Percentiles rank a stretch among this genome's conserved stretches.
Conservation (phyloP, 2,113 vertebrate species). For the Accipiter cooperii region DNA sequence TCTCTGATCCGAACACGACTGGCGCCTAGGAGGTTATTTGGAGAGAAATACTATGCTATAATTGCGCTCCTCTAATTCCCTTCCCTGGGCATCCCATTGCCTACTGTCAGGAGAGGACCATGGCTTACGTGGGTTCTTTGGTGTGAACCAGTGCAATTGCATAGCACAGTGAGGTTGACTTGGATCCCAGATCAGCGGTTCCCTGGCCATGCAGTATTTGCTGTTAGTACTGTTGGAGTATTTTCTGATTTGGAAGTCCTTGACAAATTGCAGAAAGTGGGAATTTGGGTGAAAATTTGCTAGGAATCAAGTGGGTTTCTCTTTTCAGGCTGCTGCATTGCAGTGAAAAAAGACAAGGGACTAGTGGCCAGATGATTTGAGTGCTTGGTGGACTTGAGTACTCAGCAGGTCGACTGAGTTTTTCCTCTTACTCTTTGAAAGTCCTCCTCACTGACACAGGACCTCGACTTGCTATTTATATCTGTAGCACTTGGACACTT, state of each 20-base stretch:
- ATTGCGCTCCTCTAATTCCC: neutral
- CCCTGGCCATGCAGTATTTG: neutral
- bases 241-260: neutral
- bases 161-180: neutral
- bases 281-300: neutral
- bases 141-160: neutral
- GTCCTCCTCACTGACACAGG: neutral
- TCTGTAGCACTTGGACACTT: neutral
- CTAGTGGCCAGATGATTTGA: neutral
- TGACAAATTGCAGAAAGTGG: neutral
- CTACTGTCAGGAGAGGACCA: neutral
- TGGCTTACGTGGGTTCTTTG: accelerated
- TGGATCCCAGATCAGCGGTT: accelerated
- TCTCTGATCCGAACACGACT: neutral
- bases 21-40: neutral
- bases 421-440: neutral
- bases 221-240: neutral
- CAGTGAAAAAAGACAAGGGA: neutral
- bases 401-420: neutral
- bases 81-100: neutral
- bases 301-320: neutral
- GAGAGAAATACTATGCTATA: neutral
- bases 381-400: neutral
- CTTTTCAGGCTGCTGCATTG: neutral
- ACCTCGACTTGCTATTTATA: neutral